Evolutionary conservation across 2,888 invertebrate genomes (phyloP).

Genomic region (Xanthia togata): DNA sequence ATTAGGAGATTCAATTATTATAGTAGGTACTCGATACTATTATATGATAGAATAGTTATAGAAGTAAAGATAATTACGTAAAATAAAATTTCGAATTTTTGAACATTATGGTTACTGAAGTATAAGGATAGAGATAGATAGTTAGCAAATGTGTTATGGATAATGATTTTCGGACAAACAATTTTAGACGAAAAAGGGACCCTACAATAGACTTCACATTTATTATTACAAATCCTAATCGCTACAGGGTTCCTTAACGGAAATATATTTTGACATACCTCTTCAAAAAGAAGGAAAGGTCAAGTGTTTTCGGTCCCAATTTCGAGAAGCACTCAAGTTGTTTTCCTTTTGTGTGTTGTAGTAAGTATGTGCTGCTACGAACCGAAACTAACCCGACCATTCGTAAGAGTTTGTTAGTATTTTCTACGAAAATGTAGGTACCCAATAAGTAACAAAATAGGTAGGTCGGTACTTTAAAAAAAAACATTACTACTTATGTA

Average conservation of each 20-base stretch:
- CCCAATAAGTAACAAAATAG: neutral
- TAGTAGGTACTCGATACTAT: too few species aligned
- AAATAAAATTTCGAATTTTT: too few species aligned
- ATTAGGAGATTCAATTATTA: too few species aligned
- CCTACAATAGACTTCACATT: slow-evolving; percentile 8
- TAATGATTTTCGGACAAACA: too few species aligned
- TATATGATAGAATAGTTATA: too few species aligned
- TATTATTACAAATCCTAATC: slow-evolving; percentile 39
- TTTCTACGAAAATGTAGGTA: slow-evolving; percentile 4
- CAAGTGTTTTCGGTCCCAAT: slow-evolving; percentile 61
- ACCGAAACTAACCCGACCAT: slow-evolving; percentile 49
- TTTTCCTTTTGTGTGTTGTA: slow-evolving; percentile 59
- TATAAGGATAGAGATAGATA: too few species aligned
- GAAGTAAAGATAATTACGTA: too few species aligned
- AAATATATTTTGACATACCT: slow-evolving; percentile 44
- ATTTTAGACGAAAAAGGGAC: too few species aligned
- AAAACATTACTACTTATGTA: neutral
- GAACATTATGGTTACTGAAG: too few species aligned
- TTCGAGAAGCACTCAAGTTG: slow-evolving; percentile 60
- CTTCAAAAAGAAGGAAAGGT: slow-evolving; percentile 58
- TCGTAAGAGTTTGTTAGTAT: slow-evolving; percentile 42
- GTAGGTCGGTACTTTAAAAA: neutral
- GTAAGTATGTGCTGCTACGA: slow-evolving; percentile 40
- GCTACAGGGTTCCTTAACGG: slow-evolving; percentile 15
- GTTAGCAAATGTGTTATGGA: too few species aligned